These are phyloP conservation scores for Xiphophorus birchmanni DNA, from an alignment of 2,797 vertebrate species.

Conservation along the genomic window DNA sequence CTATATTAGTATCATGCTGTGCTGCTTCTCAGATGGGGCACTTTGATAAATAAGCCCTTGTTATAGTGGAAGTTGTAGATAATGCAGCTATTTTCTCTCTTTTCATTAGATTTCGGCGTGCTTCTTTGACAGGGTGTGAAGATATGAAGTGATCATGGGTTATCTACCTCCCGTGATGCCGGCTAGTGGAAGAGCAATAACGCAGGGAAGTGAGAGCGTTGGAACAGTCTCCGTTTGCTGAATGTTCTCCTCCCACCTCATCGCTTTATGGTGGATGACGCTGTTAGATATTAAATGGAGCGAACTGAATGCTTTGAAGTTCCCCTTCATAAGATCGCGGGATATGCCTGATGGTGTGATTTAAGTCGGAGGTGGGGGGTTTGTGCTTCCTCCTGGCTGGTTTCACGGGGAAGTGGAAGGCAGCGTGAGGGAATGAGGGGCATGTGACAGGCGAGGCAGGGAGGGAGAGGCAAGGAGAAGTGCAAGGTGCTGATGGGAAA, in stretches of 20 bases:
- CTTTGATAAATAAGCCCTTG: conserved; percentile 57
- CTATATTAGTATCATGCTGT: not conserved
- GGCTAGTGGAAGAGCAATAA: conserved; percentile 56
- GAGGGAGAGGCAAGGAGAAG: conserved; percentile 43
- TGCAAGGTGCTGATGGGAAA: conserved; percentile 77
- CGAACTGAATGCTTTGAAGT: conserved; percentile 63
- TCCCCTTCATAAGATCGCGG: conserved; percentile 52
- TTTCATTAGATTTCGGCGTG: conserved; percentile 37
- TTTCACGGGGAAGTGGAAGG: conserved; percentile 34
- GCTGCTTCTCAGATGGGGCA: conserved; percentile 21
- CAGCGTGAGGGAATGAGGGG: conserved; percentile 41
- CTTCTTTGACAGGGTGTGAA: conserved; percentile 40
- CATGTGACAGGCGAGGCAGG: conserved; percentile 32
- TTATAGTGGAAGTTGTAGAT: conserved; percentile 47
- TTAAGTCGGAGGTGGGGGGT: conserved; percentile 20
- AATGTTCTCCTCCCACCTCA: conserved; percentile 60
- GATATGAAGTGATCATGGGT: conserved; percentile 36
- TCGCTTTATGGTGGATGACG: conserved; percentile 63
- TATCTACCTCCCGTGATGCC: conserved; percentile 44
- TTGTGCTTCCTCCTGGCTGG: conserved; percentile 28
- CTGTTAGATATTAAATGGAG: conserved; percentile 63
- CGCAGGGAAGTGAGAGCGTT: conserved; percentile 41
- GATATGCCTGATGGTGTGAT: conserved; percentile 48
- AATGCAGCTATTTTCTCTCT: conserved; percentile 46
- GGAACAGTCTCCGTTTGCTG: conserved; percentile 44